These are phyloP conservation scores for Tetraneura akinire DNA, from an alignment of 1,140 invertebrate genomes.

Conservation along the genomic window DNA sequence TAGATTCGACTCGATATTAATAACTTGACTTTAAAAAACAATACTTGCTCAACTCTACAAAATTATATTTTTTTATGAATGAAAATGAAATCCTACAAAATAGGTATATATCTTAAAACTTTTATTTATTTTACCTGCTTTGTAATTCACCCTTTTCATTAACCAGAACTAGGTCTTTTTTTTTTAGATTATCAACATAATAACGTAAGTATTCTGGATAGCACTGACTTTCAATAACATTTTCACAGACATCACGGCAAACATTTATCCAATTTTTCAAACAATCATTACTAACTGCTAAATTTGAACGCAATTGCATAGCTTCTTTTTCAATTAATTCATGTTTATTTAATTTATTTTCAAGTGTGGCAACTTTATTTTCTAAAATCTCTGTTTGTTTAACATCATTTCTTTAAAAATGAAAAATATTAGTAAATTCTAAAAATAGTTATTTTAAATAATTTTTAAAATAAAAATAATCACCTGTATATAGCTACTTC, in stretches of 20 bases:
- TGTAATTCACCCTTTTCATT: slow-evolving; percentile 44
- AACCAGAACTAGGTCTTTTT: slow-evolving; percentile 16
- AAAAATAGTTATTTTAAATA: background rate
- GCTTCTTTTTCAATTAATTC: slow-evolving; percentile 48
- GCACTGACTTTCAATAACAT: slow-evolving; percentile 37
- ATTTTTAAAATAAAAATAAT: background rate
- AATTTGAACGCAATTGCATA: slow-evolving; percentile 41
- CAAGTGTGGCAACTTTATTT: slow-evolving; percentile 42
- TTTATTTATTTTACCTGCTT: slow-evolving; percentile 24
- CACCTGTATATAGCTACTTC: slow-evolving; percentile 41
- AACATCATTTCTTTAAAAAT: slow-evolving; percentile 37
- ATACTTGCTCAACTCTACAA: too few species aligned
- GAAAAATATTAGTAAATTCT: background rate
- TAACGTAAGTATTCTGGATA: slow-evolving; percentile 48
- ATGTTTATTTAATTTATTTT: slow-evolving; percentile 34
- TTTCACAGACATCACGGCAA: slow-evolving; percentile 33
- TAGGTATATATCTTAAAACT: background rate
- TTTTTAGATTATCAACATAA: slow-evolving; percentile 50
- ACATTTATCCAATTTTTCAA: slow-evolving; percentile 43
- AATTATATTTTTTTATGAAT: too few species aligned
- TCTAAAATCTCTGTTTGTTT: slow-evolving; percentile 45
- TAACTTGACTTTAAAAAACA: too few species aligned
- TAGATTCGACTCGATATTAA: too few species aligned
- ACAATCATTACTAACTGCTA: slow-evolving; percentile 43
- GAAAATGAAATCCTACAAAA: background rate